Percentiles rank a stretch among this genome's conserved stretches.
Evolutionary conservation across 2,113 vertebrate species (phyloP).

Genomic region (Leucopsar rothschildi): DNA sequence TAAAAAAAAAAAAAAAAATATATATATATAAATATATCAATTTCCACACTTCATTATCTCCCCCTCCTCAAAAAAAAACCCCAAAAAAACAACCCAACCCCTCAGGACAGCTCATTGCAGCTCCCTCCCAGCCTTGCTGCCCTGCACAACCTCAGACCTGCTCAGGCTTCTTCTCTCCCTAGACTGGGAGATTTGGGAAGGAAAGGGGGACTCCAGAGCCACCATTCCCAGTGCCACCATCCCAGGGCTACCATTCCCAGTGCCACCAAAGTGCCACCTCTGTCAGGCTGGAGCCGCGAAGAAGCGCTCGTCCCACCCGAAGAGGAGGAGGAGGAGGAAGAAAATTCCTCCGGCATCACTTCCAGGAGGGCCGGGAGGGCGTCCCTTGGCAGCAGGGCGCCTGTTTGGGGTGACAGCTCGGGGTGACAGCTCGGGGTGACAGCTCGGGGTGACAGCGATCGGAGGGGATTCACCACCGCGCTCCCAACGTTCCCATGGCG

Average conservation of each 20-base stretch:
- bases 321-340: background rate
- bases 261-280: background rate
- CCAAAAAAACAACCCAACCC: background rate
- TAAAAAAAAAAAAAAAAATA: background rate
- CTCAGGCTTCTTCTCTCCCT: background rate
- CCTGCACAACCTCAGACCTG: fast-evolving
- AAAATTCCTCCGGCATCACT: fast-evolving
- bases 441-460: background rate
- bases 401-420: background rate
- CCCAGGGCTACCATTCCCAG: background rate
- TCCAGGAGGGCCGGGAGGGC: fast-evolving
- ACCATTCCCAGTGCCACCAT: too few species aligned
- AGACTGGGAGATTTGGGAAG: fast-evolving
- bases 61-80: background rate
- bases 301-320: fast-evolving
- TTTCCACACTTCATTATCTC: background rate
- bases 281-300: fast-evolving
- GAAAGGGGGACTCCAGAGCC: background rate
- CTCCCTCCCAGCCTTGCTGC: background rate
- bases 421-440: background rate
- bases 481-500: constrained; percentile 56
- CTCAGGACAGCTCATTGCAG: background rate
- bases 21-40: background rate
- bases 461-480: background rate
- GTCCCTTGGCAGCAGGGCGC: fast-evolving